Base-by-base conservation (phyloP, 2,113 vertebrate genomes). In the Corapipo altera region DNA sequence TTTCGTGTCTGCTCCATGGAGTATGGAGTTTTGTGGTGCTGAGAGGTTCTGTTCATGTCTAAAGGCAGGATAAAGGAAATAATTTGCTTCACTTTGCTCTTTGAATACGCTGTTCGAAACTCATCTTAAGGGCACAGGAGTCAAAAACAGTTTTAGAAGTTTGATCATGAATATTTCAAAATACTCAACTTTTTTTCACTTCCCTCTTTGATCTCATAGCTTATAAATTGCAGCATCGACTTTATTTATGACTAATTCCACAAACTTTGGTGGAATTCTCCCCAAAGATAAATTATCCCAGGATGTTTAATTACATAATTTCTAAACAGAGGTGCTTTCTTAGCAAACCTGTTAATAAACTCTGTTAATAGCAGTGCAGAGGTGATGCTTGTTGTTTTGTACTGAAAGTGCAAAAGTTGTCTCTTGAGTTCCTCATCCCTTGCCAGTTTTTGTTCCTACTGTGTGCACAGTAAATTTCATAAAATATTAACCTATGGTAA, bases 401-500 rank as follows among this genome's bases (percentile, higher is more conserved):
- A 77, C 74, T 95, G 77, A 71, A 89, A 84, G 27, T 82, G 88
- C 75, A 85, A 46, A 85, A 92, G 54, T 26, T 86, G 37, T 85
- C 90, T 94, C 61, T 28, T 13, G 58, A 87, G 61, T 74, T 94
- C 67, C 24, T 65, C 54, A 62, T 85, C 85, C 70, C 80, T 74
- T 91, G 59, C 65, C 44, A 88, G 69, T 77, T 97, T 97, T 89
- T 72, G 62, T 80, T 90, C 75, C 46, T 82, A 71, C 75, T 57
- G 58, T 74, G 61, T 37, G 75, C 91, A 87, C 72, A 84, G 72
- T 88, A 95, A 91, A 84, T 96, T 51, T 94, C 72, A 97, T 97
- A 76, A 97, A 97, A 96, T 96, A 97, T 97, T 97, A 94, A 97
- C 58, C 46, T 61, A 58, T 85, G 59, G 94, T 96, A 97, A 97